Conservation (phyloP, 2,888 invertebrate species). For the Dicyrtoma fusca region DNA sequence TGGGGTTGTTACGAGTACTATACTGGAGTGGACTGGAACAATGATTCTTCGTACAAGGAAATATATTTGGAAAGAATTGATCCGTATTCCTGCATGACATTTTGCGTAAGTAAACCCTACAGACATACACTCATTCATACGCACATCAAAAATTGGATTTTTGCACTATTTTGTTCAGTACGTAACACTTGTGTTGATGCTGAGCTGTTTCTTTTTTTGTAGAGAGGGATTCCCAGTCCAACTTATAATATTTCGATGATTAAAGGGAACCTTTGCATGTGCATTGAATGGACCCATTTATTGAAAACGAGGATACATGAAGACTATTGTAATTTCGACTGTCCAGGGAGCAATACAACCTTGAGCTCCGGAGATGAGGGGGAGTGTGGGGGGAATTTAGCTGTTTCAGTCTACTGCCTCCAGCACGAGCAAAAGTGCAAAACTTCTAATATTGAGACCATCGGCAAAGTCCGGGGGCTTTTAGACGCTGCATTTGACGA, state of each 20-base stretch:
- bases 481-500: no score
- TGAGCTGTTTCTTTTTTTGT: background rate
- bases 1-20: conserved; percentile 29
- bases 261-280: conserved; percentile 41
- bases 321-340: conserved; percentile 36
- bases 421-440: background rate
- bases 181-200: no score
- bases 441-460: no score
- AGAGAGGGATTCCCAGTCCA: background rate
- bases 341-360: conserved; percentile 24
- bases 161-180: no score
- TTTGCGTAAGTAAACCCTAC: background rate
- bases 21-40: background rate
- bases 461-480: no score
- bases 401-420: conserved; percentile 44
- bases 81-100: background rate
- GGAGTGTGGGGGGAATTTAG: conserved; percentile 48
- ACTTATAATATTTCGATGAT: conserved; percentile 33
- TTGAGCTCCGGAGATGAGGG: background rate
- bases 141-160: background rate
- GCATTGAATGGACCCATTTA: conserved; percentile 27
- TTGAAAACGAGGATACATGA: conserved; percentile 7
- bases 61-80: background rate
- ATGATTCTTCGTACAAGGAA: no score
- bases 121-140: background rate